phyloP scores from a whole-genome alignment of 2,113 vertebrate species.

The Alosa alosa region DNA sequence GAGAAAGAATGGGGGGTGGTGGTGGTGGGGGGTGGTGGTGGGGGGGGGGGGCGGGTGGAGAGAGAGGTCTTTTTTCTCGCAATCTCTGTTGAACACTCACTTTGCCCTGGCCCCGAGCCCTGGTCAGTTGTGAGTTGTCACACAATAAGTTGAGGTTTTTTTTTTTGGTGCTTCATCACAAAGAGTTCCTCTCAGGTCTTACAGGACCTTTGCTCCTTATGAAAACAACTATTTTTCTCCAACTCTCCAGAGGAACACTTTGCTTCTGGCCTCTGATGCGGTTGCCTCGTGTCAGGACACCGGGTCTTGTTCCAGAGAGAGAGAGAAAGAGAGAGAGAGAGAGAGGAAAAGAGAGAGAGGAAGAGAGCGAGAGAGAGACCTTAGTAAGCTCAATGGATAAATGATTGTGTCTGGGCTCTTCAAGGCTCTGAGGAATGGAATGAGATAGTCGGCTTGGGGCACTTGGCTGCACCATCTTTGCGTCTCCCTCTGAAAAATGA shows the following conservation, averaged over 20 bases:
- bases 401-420: conserved; percentile 11
- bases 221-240: neutral
- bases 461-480: neutral
- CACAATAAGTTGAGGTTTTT: no score
- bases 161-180: neutral
- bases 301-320: conserved; percentile 15
- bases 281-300: neutral
- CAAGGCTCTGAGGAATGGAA: conserved; percentile 2
- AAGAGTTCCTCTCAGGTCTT: neutral
- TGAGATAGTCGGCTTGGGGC: neutral
- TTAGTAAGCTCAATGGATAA: conserved; percentile 20
- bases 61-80: neutral
- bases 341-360: neutral
- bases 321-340: neutral
- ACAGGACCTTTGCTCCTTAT: neutral
- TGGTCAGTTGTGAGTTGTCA: no score
- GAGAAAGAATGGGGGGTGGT: no score
- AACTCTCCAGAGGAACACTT: neutral
- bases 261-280: neutral
- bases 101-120: no score
- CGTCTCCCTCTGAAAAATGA: conserved; percentile 10
- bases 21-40: no score
- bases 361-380: neutral
- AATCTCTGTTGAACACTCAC: neutral
- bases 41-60: no score